Conservation (phyloP, 2,113 vertebrate genomes). For the Loxodonta africana region DNA sequence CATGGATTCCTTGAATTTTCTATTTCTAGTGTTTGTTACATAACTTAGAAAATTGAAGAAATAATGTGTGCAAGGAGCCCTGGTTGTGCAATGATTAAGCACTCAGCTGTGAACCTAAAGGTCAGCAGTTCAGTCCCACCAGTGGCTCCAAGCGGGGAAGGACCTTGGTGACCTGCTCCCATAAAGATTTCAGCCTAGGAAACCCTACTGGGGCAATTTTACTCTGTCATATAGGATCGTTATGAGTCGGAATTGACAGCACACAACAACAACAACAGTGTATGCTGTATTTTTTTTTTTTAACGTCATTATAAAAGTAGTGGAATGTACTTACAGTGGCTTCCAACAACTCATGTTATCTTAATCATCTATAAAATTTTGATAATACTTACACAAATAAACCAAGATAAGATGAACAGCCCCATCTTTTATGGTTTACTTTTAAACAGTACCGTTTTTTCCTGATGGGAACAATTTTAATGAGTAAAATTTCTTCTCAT, state of each 20-base stretch:
- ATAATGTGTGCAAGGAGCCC: background rate
- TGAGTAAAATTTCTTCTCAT: background rate
- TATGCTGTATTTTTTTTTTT: background rate
- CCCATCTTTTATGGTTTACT: background rate
- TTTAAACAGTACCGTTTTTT: background rate
- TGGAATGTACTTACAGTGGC: background rate
- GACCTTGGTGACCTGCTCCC: no score
- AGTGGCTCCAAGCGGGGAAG: no score
- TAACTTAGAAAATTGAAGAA: constrained; percentile 20
- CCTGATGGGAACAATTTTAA: background rate
- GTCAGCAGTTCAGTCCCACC: no score
- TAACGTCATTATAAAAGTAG: constrained; percentile 6
- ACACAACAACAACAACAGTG: no score
- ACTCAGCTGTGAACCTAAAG: no score
- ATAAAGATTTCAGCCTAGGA: no score
- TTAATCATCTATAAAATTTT: constrained; percentile 36
- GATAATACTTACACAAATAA: background rate
- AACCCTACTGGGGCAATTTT: no score
- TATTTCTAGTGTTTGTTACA: constrained; percentile 26
- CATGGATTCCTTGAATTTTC: constrained; percentile 38
- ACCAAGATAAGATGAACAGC: background rate
- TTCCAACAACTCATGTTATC: background rate
- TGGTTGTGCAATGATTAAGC: no score
- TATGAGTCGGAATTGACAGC: no score
- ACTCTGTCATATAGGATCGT: no score